A percentile compares a stretch with the other conserved stretches of the same genome.
phyloP scores from a whole-genome alignment of 2,113 vertebrate genomes.

The Xiphophorus hellerii region DNA sequence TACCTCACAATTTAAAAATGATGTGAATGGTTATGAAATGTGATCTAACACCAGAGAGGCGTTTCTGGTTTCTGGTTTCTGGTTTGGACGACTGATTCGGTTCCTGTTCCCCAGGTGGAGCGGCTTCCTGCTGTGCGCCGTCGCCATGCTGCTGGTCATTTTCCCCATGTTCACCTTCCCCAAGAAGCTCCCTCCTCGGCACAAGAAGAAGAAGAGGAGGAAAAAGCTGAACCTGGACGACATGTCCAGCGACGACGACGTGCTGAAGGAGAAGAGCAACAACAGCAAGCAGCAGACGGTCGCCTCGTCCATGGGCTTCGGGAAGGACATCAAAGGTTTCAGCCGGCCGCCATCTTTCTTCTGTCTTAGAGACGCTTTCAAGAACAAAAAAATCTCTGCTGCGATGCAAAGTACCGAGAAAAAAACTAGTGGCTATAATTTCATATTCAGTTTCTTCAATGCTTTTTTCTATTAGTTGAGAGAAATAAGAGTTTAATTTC shows the following conservation, averaged over 20 bases:
- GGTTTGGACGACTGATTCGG: not conserved
- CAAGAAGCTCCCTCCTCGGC: constrained; percentile 96
- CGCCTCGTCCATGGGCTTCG: constrained; percentile 93
- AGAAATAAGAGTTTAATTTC: too few species aligned
- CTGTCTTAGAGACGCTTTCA: not conserved
- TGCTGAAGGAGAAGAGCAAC: constrained; percentile 91
- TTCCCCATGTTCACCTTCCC: constrained; percentile 99
- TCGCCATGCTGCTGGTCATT: constrained; percentile 97
- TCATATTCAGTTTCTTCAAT: too few species aligned
- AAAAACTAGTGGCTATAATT: too few species aligned
- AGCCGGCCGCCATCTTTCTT: not conserved
- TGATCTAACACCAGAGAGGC: too few species aligned
- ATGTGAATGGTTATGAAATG: not conserved
- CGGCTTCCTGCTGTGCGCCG: constrained; percentile 95
- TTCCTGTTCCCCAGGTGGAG: constrained; percentile 87
- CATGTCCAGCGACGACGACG: constrained; percentile 88
- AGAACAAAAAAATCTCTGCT: not conserved
- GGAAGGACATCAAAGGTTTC: constrained; percentile 91
- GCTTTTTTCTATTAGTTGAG: too few species aligned
- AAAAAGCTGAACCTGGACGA: constrained; percentile 86
- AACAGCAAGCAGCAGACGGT: constrained; percentile 80
- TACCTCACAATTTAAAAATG: not conserved
- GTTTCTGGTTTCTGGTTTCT: not conserved
- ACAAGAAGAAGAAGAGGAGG: constrained; percentile 93
- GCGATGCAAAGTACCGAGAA: too few species aligned